Percentiles rank a stretch among this genome's conserved stretches.
Conservation (phyloP, 2,888 invertebrate species). For the Hypomecis atomaria region DNA sequence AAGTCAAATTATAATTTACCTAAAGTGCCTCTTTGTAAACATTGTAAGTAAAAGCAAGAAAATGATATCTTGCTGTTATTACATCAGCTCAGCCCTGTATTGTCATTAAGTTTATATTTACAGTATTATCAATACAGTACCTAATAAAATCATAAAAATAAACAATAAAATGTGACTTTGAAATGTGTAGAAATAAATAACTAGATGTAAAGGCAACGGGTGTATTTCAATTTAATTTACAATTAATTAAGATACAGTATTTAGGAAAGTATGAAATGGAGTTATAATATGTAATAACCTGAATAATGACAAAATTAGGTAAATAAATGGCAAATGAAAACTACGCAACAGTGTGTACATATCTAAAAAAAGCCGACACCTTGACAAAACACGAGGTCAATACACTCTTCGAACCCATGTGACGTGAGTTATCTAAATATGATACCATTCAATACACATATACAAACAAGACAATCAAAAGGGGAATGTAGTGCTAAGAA, state of each 20-base stretch:
- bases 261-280: not conserved
- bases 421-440: conserved; percentile 65
- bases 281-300: conserved; percentile 18
- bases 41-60: too few relatives aligned
- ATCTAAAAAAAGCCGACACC: conserved; percentile 84
- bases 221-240: conserved; percentile 4
- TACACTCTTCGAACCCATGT: conserved; percentile 82
- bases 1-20: too few relatives aligned
- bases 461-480: conserved; percentile 31
- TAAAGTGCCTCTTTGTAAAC: too few relatives aligned
- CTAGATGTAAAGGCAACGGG: conserved; percentile 14
- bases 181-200: not conserved
- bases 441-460: conserved; percentile 37
- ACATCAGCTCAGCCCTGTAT: too few relatives aligned
- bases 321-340: conserved; percentile 63
- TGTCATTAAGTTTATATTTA: too few relatives aligned
- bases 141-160: too few relatives aligned
- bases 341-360: conserved; percentile 78
- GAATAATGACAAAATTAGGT: conserved; percentile 49
- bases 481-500: conserved; percentile 18
- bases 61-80: too few relatives aligned
- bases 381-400: conserved; percentile 85
- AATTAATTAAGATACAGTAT: not conserved
- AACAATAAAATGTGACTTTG: not conserved
- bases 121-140: too few relatives aligned